Percentiles rank a stretch among this genome's conserved stretches.
phyloP scores from a whole-genome alignment of 2,797 vertebrate genomes.

The Acrossocheilus wenchowensis region DNA sequence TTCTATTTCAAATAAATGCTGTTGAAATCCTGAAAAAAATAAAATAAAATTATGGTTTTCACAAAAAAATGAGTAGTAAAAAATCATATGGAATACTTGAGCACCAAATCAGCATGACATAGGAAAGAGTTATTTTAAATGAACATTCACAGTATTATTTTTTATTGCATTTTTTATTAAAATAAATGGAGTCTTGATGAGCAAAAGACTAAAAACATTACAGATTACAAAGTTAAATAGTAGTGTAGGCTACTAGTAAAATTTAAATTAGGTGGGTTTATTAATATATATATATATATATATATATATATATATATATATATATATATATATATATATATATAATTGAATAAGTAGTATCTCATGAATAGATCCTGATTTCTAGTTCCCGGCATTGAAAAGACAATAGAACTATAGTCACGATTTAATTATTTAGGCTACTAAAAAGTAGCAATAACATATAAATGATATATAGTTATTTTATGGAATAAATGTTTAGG shows the following conservation, averaged over 20 bases:
- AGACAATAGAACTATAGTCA: neutral
- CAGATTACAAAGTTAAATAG: neutral
- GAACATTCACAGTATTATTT: neutral
- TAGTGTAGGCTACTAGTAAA: neutral
- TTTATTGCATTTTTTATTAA: neutral
- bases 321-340: too few species aligned
- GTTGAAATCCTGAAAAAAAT: too few species aligned
- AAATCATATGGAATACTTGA: too few species aligned
- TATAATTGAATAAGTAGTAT: too few species aligned
- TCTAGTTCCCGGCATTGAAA: neutral
- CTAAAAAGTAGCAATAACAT: neutral
- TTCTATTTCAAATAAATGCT: too few species aligned
- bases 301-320: too few species aligned
- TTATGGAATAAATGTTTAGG: neutral
- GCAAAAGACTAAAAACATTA: too few species aligned
- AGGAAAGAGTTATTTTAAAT: neutral
- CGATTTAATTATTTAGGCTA: neutral
- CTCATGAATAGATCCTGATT: neutral
- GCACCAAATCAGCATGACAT: too few species aligned
- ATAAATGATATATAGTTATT: neutral
- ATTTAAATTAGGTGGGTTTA: neutral
- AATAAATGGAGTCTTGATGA: neutral
- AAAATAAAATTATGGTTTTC: too few species aligned
- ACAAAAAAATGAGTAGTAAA: too few species aligned
- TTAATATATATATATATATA: too few species aligned